Conservation (phyloP, 2,888 invertebrate genomes). For the Lysandra bellargus region DNA sequence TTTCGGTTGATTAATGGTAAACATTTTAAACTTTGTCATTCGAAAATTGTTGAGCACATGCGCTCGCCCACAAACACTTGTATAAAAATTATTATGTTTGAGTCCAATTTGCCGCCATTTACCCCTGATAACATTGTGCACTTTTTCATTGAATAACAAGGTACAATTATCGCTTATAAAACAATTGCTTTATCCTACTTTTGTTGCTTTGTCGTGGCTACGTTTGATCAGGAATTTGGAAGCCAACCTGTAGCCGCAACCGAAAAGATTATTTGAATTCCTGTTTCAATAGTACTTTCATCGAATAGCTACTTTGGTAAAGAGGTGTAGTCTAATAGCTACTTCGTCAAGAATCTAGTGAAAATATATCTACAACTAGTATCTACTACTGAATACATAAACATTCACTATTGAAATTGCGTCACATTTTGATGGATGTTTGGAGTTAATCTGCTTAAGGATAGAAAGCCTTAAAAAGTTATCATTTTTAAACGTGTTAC, state of each 20-base stretch:
- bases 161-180: not conserved
- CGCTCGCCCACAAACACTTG: not conserved
- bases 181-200: not conserved
- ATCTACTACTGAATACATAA: too few relatives aligned
- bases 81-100: not conserved
- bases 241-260: not conserved
- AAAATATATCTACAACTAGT: too few relatives aligned
- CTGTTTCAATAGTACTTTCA: too few relatives aligned
- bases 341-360: too few relatives aligned
- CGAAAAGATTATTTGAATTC: too few relatives aligned
- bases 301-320: too few relatives aligned
- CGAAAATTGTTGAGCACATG: not conserved
- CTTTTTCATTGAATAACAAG: not conserved
- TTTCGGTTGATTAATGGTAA: constrained; percentile 11
- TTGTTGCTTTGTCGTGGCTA: not conserved
- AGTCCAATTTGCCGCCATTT: not conserved
- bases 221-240: not conserved
- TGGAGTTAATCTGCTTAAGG: too few relatives aligned
- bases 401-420: too few relatives aligned
- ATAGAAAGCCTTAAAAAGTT: too few relatives aligned
- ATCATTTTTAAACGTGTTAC: too few relatives aligned
- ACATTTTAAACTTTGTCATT: constrained; percentile 13
- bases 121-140: not conserved
- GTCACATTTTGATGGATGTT: too few relatives aligned
- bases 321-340: too few relatives aligned